Conservation (phyloP, 2,888 invertebrate genomes). For the Oxyteleia sp. region DNA sequence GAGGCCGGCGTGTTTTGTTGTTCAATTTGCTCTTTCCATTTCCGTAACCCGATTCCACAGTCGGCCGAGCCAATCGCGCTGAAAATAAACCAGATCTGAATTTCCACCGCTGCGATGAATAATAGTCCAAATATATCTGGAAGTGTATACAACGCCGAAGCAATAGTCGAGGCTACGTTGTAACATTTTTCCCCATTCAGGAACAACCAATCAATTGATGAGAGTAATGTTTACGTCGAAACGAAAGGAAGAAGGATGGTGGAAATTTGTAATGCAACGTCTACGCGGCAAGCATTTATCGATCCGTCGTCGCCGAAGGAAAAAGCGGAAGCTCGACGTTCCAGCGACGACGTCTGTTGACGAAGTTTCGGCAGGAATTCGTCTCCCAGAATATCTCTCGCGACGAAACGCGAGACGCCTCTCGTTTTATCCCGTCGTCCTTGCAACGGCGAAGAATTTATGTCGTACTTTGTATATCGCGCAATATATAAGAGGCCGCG, state of each 20-base stretch:
- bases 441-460: slow-evolving; percentile 51
- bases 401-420: slow-evolving; percentile 38
- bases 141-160: no score
- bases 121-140: no score
- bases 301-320: slow-evolving; percentile 45
- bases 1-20: no score
- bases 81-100: no score
- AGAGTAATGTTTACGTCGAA: slow-evolving; percentile 34
- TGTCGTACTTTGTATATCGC: slow-evolving; percentile 67
- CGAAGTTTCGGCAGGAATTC: slow-evolving; percentile 68
- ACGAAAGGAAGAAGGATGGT: slow-evolving; percentile 30
- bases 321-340: slow-evolving; percentile 56
- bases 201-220: slow-evolving; percentile 26
- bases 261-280: slow-evolving; percentile 49
- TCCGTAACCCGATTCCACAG: no score
- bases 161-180: no score
- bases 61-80: no score
- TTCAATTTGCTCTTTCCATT: no score
- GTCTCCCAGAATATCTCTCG: slow-evolving; percentile 34
- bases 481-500: slow-evolving; percentile 28
- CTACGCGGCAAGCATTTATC: slow-evolving; percentile 37
- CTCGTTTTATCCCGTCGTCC: slow-evolving; percentile 36
- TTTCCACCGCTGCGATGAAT: no score
- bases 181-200: no score
- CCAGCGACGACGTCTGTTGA: slow-evolving; percentile 35